Base-by-base conservation (phyloP, 92 coral and sea anemone genomes). In the Palythoa caribaeorum region DNA sequence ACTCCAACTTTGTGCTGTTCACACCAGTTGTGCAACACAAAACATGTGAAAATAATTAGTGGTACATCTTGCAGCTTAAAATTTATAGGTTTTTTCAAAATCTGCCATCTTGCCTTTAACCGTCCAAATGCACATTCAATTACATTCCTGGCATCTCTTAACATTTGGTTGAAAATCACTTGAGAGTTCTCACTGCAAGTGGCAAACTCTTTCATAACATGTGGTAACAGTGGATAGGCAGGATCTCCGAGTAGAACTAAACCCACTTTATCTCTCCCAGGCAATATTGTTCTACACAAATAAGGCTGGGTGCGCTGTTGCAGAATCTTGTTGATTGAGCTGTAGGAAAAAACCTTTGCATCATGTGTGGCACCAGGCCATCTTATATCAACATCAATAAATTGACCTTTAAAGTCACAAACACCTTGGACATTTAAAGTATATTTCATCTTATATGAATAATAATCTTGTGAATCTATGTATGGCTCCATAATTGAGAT, bases 291-390 rank as follows among this genome's bases (percentile, higher is more conserved):
- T 20, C 71, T 51, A 38, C 81, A 50, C 44, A 77, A 55, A 44
- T 15, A 17, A 21, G 83, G 83, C 21, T 48, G 38, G 2, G 19
- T 77, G 40, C 57, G 38, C 21, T 3, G 36, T 6, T 28, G 1
- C 1, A 20, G 72, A 59, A 79, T 47, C 10, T 16, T 17, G 44
- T 6, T 79, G 20, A 55, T 36, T 20, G 37, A 51, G 28, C 85
- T 79, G 60, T 77, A 73, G 44, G 90, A 40, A 79, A 83, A 91
- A 16, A 91, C 92, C 79, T 86, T 85, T 28, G 83, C 92, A 91
- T 88, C 94, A 74, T 91, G 94, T 50, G 80, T 80, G 12, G 87
- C 83, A 44, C 92, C 89, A 51, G 94, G 91, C 94, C 94, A 91
- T 39, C 88, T 78, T 70, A 89, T 81, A 39, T 91, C 94, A 44